A percentile compares a stretch with the other conserved stretches of the same genome.
phyloP scores from a whole-genome alignment of 2,113 vertebrate species.

The Bos indicus region DNA sequence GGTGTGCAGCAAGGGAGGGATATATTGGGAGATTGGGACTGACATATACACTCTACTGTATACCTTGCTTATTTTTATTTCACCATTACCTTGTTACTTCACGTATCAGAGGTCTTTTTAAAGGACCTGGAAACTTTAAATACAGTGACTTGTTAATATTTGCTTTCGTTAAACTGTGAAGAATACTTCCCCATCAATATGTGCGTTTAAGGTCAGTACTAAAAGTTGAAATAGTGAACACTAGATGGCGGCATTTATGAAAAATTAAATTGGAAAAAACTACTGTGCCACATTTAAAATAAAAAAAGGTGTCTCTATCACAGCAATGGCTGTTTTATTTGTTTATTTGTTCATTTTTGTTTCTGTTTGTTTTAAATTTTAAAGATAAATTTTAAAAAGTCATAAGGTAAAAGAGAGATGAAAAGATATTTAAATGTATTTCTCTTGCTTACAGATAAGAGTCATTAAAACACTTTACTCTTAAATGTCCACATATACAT shows the following conservation, averaged over 20 bases:
- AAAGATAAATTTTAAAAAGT: background rate
- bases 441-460: background rate
- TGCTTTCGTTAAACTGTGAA: background rate
- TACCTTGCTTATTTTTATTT: background rate
- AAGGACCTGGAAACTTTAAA: background rate
- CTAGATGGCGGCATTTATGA: conserved; percentile 60
- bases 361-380: background rate
- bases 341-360: background rate
- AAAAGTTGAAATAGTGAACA: conserved; percentile 51
- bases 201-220: background rate
- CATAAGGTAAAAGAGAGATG: background rate
- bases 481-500: background rate
- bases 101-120: background rate
- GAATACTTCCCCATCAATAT: background rate
- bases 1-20: background rate
- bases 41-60: background rate
- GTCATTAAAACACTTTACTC: background rate
- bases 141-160: background rate
- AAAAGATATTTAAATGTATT: background rate
- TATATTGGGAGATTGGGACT: background rate
- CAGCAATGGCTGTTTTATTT: background rate
- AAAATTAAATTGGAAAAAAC: conserved; percentile 44
- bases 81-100: background rate
- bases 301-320: background rate
- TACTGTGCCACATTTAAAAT: background rate